Base-by-base conservation (phyloP, 2,888 invertebrate species). In the Leptodirus hochenwartii region DNA sequence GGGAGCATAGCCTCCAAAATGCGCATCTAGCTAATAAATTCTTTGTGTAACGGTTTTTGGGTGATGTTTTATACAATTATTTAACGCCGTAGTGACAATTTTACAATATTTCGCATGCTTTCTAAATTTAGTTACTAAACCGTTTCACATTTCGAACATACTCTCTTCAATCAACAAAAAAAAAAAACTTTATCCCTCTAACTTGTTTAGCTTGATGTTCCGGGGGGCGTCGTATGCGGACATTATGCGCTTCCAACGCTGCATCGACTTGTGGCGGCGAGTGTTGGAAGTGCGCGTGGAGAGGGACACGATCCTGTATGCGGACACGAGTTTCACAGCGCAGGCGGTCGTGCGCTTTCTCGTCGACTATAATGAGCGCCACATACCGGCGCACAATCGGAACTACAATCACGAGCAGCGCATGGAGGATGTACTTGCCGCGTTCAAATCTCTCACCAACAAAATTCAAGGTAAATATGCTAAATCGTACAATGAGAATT, bases 251-350 rank as follows among this genome's bases (percentile, higher is more conserved):
- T 78, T 81, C 54, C 81, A 82, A 53, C 66, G 77, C 37, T 87
- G 88, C 56, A 74, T 85, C 38, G 81, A 84, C 52, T 62, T 90
- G 32, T 91, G 90, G 90, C 64, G 68, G 35, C 70, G 84, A 54
- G 78, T 81, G 30, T 62, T 88, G 32, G 71, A 79, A 51, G 66
- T 87, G 37, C 67, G 87, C 39, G 71, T 85, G 10, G 65, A 69
- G 44, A 75, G 74, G 50, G 80, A 81, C 59, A 72, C 84, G 29
- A 69, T 79, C 51, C 59, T 76, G 34, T 64, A 64, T 51, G 67
- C 73, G 35, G 88, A 88, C 56, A 80, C 87, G 25, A 76, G 80
- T 50, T 85, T 82, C 55, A 74, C 82, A 30, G 80, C 82, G 34
- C 78, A 84, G 59, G 84, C 87, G 13, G 60, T 90, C 30, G 79